Evolutionary conservation across 2,797 vertebrate species (phyloP).

Genomic region (Chiroxiphia lanceolata): DNA sequence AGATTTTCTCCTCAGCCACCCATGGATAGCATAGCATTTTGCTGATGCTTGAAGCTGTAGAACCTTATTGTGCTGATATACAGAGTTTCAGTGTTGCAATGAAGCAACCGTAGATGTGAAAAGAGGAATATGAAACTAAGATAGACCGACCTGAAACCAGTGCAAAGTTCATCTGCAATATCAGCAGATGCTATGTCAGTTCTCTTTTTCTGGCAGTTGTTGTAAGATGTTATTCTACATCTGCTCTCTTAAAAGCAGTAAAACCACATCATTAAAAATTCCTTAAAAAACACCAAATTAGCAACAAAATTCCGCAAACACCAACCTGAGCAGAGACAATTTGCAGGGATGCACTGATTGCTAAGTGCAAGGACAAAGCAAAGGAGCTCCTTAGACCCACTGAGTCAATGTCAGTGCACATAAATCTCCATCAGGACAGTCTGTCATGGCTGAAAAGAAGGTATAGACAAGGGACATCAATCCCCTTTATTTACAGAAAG

Average conservation of each 20-base stretch:
- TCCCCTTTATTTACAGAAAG: background rate
- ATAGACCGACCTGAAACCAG: background rate
- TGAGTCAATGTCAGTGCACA: background rate
- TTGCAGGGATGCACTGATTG: background rate
- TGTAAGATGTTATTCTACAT: background rate
- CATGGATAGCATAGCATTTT: background rate
- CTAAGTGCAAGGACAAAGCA: background rate
- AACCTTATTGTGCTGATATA: background rate
- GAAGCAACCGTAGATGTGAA: background rate
- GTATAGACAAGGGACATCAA: background rate
- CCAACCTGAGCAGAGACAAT: background rate
- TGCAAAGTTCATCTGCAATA: background rate
- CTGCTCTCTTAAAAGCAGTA: background rate
- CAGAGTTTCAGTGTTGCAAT: background rate
- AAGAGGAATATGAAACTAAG: background rate
- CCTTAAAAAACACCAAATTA: background rate
- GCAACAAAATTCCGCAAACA: too few relatives aligned
- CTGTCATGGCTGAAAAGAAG: background rate
- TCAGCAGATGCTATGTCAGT: background rate
- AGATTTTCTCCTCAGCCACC: background rate
- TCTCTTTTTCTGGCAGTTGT: background rate
- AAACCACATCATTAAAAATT: accelerated
- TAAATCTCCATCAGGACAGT: background rate
- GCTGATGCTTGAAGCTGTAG: background rate
- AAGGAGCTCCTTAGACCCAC: background rate